phyloP scores from a whole-genome alignment of 1,140 invertebrate species.

The Nixonia krombeini region DNA sequence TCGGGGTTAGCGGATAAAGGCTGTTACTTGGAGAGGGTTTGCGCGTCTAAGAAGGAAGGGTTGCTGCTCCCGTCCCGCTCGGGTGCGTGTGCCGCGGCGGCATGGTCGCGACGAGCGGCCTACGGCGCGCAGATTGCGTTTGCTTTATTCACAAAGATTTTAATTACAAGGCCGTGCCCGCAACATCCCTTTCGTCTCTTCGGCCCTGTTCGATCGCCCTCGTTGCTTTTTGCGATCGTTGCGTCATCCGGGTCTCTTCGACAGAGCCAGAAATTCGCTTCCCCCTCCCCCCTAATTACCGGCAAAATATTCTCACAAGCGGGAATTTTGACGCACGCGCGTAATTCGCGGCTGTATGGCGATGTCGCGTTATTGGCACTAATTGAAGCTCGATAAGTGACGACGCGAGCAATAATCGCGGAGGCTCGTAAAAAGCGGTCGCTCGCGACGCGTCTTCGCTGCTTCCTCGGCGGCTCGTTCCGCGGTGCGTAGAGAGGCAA shows the following conservation, averaged over 20 bases:
- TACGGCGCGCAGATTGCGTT: constrained; percentile 59
- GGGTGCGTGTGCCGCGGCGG: constrained; percentile 11
- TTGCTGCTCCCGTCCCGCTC: constrained; percentile 24
- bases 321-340: no score
- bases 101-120: constrained; percentile 32
- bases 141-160: constrained; percentile 67
- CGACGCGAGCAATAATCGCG: constrained; percentile 65
- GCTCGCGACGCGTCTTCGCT: constrained; percentile 52
- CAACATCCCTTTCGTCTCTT: constrained; percentile 18
- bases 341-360: no score
- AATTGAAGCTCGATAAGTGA: constrained; percentile 69
- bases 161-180: constrained; percentile 57
- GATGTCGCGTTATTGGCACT: constrained; percentile 43
- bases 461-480: constrained; percentile 50
- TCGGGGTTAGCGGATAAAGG: constrained; percentile 20
- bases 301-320: background rate
- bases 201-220: constrained; percentile 11
- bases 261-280: no score
- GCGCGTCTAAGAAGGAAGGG: constrained; percentile 63
- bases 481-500: constrained; percentile 56
- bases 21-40: constrained; percentile 44
- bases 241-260: no score
- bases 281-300: no score
- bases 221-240: constrained; percentile 23
- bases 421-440: constrained; percentile 62